A percentile compares a stretch with the other conserved stretches of the same genome.
Evolutionary conservation across 2,113 vertebrate species (phyloP).

Genomic region (Mixornis gularis): DNA sequence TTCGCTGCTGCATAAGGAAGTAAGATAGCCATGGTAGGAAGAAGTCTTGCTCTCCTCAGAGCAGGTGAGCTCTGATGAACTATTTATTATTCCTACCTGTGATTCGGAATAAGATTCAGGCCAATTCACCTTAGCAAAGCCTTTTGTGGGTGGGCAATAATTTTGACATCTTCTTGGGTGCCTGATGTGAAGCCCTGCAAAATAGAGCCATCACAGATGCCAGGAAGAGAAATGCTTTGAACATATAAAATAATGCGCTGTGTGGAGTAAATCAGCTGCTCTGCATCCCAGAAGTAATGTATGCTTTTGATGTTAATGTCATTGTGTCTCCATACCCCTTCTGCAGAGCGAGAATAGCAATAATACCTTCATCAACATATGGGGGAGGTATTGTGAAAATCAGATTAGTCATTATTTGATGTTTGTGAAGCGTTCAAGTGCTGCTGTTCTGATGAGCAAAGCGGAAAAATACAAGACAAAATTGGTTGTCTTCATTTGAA

Average conservation of each 20-base stretch:
- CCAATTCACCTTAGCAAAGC: neutral
- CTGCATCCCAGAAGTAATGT: neutral
- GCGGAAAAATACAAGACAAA: neutral
- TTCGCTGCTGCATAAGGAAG: neutral
- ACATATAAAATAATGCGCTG: neutral
- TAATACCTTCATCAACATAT: conserved; percentile 11
- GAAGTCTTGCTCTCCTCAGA: neutral
- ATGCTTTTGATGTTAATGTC: conserved; percentile 3
- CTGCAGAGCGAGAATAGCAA: neutral
- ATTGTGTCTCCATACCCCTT: neutral
- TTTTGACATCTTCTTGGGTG: neutral
- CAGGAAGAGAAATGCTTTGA: neutral
- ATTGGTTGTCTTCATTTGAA: neutral
- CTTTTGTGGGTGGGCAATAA: neutral
- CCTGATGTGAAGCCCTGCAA: neutral
- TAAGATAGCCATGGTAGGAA: neutral
- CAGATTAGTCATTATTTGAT: conserved; percentile 42
- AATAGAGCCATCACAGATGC: neutral
- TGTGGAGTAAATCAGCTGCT: neutral
- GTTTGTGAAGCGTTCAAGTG: neutral
- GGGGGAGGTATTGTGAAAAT: conserved; percentile 37
- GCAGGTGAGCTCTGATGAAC: neutral
- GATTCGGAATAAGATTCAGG: neutral
- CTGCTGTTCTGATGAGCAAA: neutral
- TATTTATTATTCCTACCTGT: neutral